Evolutionary conservation across 2,113 vertebrate genomes (phyloP).

Genomic region (Oryzias celebensis): DNA sequence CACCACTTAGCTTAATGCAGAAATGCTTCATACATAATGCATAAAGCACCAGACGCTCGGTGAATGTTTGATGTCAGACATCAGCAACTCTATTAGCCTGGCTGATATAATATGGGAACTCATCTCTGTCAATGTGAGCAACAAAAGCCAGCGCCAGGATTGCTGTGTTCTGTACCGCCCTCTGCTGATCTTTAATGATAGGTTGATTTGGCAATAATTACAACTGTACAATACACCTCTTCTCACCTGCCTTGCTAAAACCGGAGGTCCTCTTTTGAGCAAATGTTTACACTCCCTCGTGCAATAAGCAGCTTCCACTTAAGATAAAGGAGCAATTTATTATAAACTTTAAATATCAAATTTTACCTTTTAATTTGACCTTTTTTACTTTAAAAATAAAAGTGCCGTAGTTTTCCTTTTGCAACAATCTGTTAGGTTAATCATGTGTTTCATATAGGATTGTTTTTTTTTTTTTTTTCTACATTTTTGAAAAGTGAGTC

Average conservation of each 20-base stretch:
- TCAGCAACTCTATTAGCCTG: neutral
- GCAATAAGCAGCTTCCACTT: neutral
- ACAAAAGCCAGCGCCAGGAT: conserved; percentile 21
- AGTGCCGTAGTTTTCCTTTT: neutral
- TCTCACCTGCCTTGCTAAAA: neutral
- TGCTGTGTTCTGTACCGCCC: conserved; percentile 6
- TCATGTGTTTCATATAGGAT: no score
- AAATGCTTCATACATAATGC: conserved; percentile 34
- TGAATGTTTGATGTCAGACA: conserved; percentile 21
- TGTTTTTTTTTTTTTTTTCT: no score
- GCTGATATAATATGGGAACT: neutral
- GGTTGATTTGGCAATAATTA: conserved; percentile 14
- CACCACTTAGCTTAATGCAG: conserved; percentile 13
- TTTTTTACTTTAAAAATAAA: neutral
- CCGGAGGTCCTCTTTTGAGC: conserved; percentile 4
- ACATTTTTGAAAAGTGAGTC: no score
- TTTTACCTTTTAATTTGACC: no score
- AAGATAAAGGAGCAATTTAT: neutral
- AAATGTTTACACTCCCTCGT: neutral
- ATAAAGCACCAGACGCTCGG: conserved; percentile 2
- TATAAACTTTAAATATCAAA: no score
- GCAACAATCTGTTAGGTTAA: no score
- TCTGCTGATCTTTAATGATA: conserved; percentile 28
- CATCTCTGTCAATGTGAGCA: neutral
- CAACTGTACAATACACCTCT: conserved; percentile 11